These are phyloP conservation scores for Cyanoderma ruficeps DNA, from an alignment of 2,113 vertebrate species.

Conservation along the genomic window DNA sequence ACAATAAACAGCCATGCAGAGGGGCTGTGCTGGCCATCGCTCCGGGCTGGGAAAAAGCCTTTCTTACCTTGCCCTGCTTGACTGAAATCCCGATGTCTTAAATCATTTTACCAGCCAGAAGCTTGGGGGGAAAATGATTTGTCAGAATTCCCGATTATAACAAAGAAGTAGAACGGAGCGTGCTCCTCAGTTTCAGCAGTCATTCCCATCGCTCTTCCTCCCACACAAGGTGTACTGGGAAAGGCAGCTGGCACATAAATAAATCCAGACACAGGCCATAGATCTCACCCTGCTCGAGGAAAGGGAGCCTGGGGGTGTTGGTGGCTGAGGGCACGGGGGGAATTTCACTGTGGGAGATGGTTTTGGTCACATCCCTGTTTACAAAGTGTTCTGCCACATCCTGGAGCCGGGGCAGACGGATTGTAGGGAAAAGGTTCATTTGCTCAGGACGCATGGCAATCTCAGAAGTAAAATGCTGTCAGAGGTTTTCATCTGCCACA, in stretches of 20 bases:
- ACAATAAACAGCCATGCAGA: background rate
- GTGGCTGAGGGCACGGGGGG: background rate
- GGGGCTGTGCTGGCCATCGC: background rate
- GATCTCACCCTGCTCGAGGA: background rate
- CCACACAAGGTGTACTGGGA: background rate
- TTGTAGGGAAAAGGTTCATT: slow-evolving; percentile 13
- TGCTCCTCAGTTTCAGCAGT: background rate
- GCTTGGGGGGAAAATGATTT: background rate
- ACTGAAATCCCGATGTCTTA: background rate
- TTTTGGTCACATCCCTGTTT: background rate
- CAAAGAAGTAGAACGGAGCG: background rate
- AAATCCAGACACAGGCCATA: background rate
- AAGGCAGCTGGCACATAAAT: background rate
- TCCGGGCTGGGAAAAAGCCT: background rate
- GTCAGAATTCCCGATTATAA: background rate
- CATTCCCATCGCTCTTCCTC: background rate
- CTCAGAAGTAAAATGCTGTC: background rate
- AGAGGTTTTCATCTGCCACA: slow-evolving; percentile 35
- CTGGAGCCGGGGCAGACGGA: background rate
- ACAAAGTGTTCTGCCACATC: background rate
- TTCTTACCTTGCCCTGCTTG: background rate
- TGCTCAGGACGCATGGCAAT: background rate
- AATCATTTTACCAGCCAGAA: background rate
- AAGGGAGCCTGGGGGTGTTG: background rate
- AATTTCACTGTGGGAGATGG: background rate